Evolutionary conservation across 1,140 invertebrate species (phyloP), one percentile per base, ranked within the genome.

Genomic region (Eufriesea mexicana): DNA sequence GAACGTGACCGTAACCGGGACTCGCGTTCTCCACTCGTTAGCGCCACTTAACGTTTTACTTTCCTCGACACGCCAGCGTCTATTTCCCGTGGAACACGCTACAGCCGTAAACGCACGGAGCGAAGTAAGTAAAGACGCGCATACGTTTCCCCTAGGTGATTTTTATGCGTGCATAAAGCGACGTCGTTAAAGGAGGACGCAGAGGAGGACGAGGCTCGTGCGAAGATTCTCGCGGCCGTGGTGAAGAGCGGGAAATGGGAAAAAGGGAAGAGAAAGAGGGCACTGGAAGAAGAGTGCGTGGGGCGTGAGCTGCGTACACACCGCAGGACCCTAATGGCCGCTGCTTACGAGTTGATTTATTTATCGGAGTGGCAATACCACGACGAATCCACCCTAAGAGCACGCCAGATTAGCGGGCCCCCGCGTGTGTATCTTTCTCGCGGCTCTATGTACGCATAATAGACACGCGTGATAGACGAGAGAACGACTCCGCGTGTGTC

Each of bases 261-360:
- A 5, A 54, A 54, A 54, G 10, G 14, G 51, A 35, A 28, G 54
- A 18, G 59, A 54, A 67, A 51, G 5, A 62, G 28, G n/a, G 51
- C 47, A 54, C 6, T 4, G 51, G 16, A 62, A 55, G 28, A 71
- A 79, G 68, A 66, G 66, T 47, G 72, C 67, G 76, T 68, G 84
- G 83, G 86, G 86, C 82, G 84, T 79, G 80, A 86, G 87, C 75
- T 54, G 74, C 85, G 73, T 89, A 90, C 89, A 90, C 89, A 51
- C 89, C 89, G 66, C 89, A 90, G 85, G 25, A 79, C 89, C 88
- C 89, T 90, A 90, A 89, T 89, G 85, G 86, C 84, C 81, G 85
- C 89, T 90, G 89, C 89, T 90, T 90, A 90, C 86, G 89, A 87
- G 89, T 89, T 90, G 89, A 90, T 90, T 90, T 90, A 90, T 90